A percentile compares a stretch with the other conserved stretches of the same genome.
These are phyloP conservation scores for Malurus elegans DNA, from an alignment of 2,113 vertebrate species.

Conservation along the genomic window DNA sequence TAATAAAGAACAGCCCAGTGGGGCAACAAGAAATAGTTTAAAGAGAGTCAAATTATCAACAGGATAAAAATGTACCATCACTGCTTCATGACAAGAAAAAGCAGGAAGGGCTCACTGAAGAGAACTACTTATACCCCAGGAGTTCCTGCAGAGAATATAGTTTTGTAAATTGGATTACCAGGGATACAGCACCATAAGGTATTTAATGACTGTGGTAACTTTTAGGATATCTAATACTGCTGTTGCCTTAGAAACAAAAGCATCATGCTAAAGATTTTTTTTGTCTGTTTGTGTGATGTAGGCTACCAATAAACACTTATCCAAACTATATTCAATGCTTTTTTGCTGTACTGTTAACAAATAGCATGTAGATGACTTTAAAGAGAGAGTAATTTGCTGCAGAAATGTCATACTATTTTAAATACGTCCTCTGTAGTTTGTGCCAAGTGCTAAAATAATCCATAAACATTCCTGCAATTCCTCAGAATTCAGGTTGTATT, in stretches of 20 bases:
- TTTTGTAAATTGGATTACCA: conserved; percentile 73
- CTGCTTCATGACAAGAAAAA: conserved; percentile 64
- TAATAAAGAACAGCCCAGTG: conserved; percentile 50
- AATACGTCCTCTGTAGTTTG: conserved; percentile 10
- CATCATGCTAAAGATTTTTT: conserved; percentile 22
- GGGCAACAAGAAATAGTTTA: conserved; percentile 74
- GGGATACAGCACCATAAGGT: conserved; percentile 69
- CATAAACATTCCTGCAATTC: not conserved
- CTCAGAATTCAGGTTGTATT: conserved; percentile 4
- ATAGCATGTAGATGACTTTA: conserved; percentile 14
- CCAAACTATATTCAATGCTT: conserved; percentile 38
- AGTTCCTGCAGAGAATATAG: conserved; percentile 73
- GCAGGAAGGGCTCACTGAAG: conserved; percentile 62
- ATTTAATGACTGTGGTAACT: conserved; percentile 74
- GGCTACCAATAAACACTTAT: conserved; percentile 30
- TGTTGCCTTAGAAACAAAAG: conserved; percentile 48
- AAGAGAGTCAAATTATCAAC: conserved; percentile 75
- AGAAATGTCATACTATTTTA: conserved; percentile 23
- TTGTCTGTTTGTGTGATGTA: conserved; percentile 18
- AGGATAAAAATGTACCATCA: conserved; percentile 66
- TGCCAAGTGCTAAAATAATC: conserved; percentile 23
- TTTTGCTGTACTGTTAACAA: conserved; percentile 16
- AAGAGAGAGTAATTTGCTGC: conserved; percentile 38
- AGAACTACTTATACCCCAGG: conserved; percentile 69
- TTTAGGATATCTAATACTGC: conserved; percentile 56